Percentiles rank a stretch among this genome's conserved stretches.
Evolutionary conservation across 2,888 invertebrate species (phyloP).

Genomic region (Loripinus fragilis): DNA sequence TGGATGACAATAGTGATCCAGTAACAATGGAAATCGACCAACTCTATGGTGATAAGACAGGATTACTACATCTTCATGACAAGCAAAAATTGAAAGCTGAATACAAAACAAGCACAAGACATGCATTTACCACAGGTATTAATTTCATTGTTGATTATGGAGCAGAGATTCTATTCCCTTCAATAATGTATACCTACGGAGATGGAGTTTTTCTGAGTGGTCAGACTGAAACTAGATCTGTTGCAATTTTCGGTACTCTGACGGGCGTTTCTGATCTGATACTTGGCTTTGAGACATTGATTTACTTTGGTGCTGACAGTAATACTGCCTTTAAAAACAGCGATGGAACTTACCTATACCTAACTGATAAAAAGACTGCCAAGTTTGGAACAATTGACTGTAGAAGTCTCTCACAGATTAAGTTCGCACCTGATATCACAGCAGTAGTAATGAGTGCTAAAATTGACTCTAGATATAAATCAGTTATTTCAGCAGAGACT

Average conservation of each 20-base stretch:
- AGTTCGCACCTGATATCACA: conserved; percentile 62
- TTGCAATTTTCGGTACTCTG: conserved; percentile 64
- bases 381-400: conserved; percentile 69
- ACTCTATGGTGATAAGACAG: conserved; percentile 67
- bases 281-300: conserved; percentile 61
- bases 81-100: conserved; percentile 63
- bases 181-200: conserved; percentile 70
- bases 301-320: conserved; percentile 61
- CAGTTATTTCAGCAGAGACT: conserved; percentile 71
- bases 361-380: conserved; percentile 53
- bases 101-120: conserved; percentile 60
- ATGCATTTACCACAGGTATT: conserved; percentile 68
- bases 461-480: conserved; percentile 66
- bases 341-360: conserved; percentile 51
- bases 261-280: conserved; percentile 68
- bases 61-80: conserved; percentile 65
- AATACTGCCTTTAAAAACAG: conserved; percentile 63
- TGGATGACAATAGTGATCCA: conserved; percentile 44
- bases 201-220: conserved; percentile 57
- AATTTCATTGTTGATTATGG: conserved; percentile 67
- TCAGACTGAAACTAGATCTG: conserved; percentile 58
- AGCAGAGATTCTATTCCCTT: conserved; percentile 65
- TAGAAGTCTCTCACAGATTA: conserved; percentile 63
- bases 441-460: conserved; percentile 56
- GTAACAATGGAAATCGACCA: conserved; percentile 57